Evolutionary conservation across 2,888 invertebrate species (phyloP).

Genomic region (Harmothoe impar): DNA sequence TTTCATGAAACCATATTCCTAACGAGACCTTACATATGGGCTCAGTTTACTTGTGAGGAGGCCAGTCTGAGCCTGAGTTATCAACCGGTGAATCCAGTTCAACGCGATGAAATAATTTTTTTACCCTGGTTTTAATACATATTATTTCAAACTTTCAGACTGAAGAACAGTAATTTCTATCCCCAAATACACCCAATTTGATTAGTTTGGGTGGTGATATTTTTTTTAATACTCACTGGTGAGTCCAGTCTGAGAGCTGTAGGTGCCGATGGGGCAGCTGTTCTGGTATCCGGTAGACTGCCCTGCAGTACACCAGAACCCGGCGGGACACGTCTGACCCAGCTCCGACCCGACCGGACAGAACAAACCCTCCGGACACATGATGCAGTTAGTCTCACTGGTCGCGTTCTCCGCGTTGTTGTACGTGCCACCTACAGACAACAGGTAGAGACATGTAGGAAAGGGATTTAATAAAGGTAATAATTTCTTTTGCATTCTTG

Average conservation of each 20-base stretch:
- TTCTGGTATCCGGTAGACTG: conserved; percentile 77
- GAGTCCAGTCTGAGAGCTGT: conserved; percentile 74
- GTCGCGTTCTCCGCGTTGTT: conserved; percentile 74
- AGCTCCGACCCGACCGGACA: conserved; percentile 75
- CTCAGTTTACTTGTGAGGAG: too few relatives aligned
- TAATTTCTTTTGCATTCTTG: not conserved
- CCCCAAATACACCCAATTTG: too few relatives aligned
- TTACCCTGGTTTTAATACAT: too few relatives aligned
- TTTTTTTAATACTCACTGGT: too few relatives aligned
- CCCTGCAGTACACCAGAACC: conserved; percentile 76
- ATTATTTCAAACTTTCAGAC: too few relatives aligned
- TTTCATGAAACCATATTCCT: too few relatives aligned
- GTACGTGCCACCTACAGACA: conserved; percentile 78
- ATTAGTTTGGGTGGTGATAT: too few relatives aligned
- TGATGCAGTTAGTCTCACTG: conserved; percentile 73
- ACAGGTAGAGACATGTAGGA: not conserved
- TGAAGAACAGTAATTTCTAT: too few relatives aligned
- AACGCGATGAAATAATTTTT: too few relatives aligned
- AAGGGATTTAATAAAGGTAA: not conserved
- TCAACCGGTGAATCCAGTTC: too few relatives aligned
- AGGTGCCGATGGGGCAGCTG: conserved; percentile 80
- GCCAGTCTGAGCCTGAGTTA: too few relatives aligned
- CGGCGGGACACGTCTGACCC: conserved; percentile 75
- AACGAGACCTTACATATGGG: too few relatives aligned
- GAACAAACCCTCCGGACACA: conserved; percentile 78